These are phyloP conservation scores for Aptenodytes patagonicus DNA, from an alignment of 2,113 vertebrate genomes.

Conservation along the genomic window DNA sequence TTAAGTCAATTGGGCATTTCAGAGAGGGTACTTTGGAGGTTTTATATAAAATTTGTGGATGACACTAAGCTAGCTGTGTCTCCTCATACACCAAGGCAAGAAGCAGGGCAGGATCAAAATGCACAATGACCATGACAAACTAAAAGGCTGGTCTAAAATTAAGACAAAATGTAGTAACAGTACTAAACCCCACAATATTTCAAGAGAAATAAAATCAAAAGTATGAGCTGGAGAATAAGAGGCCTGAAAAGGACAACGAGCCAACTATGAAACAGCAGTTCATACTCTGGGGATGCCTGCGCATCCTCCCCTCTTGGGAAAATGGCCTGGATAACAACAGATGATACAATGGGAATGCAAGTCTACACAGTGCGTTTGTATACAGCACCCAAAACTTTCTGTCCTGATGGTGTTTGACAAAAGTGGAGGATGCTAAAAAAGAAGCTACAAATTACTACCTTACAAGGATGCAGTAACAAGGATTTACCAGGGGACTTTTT, in stretches of 20 bases:
- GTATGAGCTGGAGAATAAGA: neutral
- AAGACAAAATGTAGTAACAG: neutral
- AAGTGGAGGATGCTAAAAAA: neutral
- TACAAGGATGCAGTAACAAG: neutral
- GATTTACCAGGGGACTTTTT: neutral
- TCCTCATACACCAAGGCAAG: neutral
- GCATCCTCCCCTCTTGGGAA: neutral
- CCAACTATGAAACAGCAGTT: neutral
- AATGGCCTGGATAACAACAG: neutral
- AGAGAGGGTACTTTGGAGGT: neutral
- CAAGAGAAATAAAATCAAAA: neutral
- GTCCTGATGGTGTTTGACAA: neutral
- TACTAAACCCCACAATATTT: neutral
- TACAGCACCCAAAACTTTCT: neutral
- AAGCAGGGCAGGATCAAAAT: neutral
- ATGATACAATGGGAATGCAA: neutral
- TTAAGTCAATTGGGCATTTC: neutral
- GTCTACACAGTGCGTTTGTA: neutral
- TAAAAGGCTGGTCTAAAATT: neutral
- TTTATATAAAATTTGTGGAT: neutral
- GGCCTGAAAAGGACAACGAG: neutral
- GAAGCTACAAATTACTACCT: neutral
- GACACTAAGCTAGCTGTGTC: neutral
- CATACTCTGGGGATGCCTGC: neutral
- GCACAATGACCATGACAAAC: neutral